phyloP scores from a whole-genome alignment of 2,113 vertebrate genomes.

The Cebus imitator region DNA sequence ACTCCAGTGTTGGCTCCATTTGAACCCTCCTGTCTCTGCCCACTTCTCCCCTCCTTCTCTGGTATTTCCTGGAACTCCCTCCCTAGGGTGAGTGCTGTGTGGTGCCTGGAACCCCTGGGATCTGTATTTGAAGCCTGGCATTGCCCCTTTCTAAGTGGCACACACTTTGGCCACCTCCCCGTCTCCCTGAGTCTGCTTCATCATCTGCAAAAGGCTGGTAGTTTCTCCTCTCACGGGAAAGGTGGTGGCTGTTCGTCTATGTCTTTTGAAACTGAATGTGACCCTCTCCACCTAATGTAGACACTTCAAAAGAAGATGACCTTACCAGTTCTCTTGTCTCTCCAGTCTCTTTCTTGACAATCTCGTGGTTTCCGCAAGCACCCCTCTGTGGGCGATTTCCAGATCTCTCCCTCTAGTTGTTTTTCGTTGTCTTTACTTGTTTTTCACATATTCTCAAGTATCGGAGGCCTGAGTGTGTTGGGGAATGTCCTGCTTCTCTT shows the following conservation, averaged over 20 bases:
- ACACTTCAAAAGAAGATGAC: not conserved
- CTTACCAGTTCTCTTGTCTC: not conserved
- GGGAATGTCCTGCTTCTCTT: no score
- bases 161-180: not conserved
- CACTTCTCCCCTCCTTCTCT: not conserved
- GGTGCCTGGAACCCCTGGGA: accelerated
- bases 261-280: not conserved
- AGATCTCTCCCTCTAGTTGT: not conserved
- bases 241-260: not conserved
- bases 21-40: not conserved
- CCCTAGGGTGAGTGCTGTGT: not conserved
- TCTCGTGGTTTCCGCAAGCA: not conserved
- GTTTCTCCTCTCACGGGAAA: not conserved
- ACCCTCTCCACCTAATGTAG: no score
- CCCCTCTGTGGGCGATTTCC: not conserved
- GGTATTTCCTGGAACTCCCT: not conserved
- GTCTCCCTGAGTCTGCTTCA: not conserved
- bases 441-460: not conserved
- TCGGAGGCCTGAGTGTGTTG: no score
- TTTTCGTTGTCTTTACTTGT: not conserved
- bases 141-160: not conserved
- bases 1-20: not conserved
- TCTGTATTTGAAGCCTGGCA: not conserved
- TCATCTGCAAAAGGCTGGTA: not conserved
- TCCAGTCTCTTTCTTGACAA: not conserved